Percentiles rank a stretch among this genome's conserved stretches.
Evolutionary conservation across 30 jellyfish, hydroid and myxozoan genomes (phyloP).

Genomic region (Mastigias papua): DNA sequence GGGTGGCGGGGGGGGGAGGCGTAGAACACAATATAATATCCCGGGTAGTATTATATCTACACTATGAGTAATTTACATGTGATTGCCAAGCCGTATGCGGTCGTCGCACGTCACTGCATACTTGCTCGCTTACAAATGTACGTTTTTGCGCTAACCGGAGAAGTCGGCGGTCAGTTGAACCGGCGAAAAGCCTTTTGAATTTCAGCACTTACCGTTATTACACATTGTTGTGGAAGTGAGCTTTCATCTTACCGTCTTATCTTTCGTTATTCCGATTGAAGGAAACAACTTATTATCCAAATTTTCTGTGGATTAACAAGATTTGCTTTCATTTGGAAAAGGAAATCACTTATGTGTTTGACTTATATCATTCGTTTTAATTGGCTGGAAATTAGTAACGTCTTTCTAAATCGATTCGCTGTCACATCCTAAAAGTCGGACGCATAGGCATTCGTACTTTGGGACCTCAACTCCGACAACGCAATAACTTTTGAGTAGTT

Average conservation of each 20-base stretch:
- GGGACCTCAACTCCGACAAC: no score
- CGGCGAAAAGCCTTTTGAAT: neutral
- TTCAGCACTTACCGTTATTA: neutral
- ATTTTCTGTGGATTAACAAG: slow-evolving; percentile 30
- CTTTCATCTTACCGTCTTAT: slow-evolving; percentile 16
- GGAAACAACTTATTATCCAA: slow-evolving; percentile 52
- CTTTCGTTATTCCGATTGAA: slow-evolving; percentile 33
- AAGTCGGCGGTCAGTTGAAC: no score
- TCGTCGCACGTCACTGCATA: no score
- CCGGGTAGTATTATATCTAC: no score
- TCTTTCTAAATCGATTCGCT: neutral
- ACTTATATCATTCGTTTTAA: slow-evolving; percentile 5
- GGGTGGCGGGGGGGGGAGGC: no score
- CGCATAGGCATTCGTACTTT: no score
- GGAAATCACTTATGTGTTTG: slow-evolving; percentile 12
- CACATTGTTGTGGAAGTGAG: neutral
- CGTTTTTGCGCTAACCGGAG: no score
- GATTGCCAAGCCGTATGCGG: no score
- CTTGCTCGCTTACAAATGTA: no score
- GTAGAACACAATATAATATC: no score
- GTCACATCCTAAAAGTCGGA: slow-evolving; percentile 15
- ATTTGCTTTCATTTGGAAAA: slow-evolving; percentile 12
- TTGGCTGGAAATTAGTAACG: slow-evolving; percentile 47
- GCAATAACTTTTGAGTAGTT: no score
- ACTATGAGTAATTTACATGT: no score